A percentile compares a stretch with the other conserved stretches of the same genome.
phyloP scores from a whole-genome alignment of 2,888 invertebrate genomes.

The Drosophila dives region DNA sequence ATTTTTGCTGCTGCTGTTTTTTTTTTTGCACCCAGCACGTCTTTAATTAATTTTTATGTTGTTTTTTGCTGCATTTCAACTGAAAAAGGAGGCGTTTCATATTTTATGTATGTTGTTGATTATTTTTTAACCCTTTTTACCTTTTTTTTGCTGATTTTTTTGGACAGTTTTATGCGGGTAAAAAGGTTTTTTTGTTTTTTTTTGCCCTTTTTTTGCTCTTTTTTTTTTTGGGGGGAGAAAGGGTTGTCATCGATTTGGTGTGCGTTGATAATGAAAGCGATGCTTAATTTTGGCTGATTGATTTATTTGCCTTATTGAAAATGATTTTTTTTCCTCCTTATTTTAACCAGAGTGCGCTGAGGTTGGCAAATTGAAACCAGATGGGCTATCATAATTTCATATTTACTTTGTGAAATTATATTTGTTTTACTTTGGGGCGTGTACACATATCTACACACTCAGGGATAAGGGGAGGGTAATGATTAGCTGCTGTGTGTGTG shows the following conservation, averaged over 20 bases:
- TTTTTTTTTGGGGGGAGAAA: constrained; percentile 7
- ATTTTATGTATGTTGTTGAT: constrained; percentile 20
- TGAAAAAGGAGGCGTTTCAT: constrained; percentile 30
- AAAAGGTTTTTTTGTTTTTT: constrained; percentile 45
- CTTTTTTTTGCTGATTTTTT: constrained; percentile 43
- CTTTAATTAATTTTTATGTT: constrained; percentile 71
- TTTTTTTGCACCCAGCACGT: constrained; percentile 26
- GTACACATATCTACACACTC: neutral
- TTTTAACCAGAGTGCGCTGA: constrained; percentile 10
- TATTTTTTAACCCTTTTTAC: constrained; percentile 51
- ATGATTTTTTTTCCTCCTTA: constrained; percentile 33
- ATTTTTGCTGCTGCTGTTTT: neutral
- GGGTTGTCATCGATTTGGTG: constrained; percentile 31
- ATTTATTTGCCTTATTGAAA: constrained; percentile 62
- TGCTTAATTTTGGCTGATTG: constrained; percentile 54
- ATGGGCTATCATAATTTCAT: constrained; percentile 74
- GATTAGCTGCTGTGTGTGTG: constrained; percentile 2
- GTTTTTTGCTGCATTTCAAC: constrained; percentile 1
- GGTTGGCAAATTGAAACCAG: constrained; percentile 22
- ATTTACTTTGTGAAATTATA: constrained; percentile 74
- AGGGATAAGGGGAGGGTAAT: neutral
- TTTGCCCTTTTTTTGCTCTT: neutral
- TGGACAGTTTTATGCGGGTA: constrained; percentile 48
- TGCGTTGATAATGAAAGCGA: constrained; percentile 25
- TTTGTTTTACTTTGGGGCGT: constrained; percentile 66